A percentile compares a stretch with the other conserved stretches of the same genome.
These are phyloP conservation scores for Hedya salicella DNA, from an alignment of 2,888 invertebrate species.

Conservation along the genomic window DNA sequence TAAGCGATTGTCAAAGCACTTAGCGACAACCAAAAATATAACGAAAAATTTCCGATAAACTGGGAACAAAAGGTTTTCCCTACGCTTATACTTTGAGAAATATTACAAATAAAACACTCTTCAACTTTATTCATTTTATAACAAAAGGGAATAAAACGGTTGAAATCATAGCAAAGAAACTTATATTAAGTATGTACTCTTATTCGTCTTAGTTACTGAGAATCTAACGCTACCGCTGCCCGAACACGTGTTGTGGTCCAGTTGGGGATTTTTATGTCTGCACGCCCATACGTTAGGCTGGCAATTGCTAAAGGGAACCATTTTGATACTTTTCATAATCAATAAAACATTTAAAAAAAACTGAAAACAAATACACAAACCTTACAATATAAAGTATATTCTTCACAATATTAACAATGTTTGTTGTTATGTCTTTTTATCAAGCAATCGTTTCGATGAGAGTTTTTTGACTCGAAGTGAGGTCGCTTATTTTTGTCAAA, in stretches of 20 bases:
- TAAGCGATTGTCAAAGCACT: neutral
- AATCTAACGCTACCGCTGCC: constrained; percentile 62
- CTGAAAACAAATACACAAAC: too few species aligned
- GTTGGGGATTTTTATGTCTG: constrained; percentile 69
- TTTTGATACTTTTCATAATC: constrained; percentile 55
- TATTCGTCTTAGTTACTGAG: constrained; percentile 43
- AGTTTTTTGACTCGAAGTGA: too few species aligned
- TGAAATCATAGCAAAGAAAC: constrained; percentile 14
- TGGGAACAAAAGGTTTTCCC: neutral
- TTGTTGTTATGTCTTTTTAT: too few species aligned
- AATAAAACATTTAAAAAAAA: too few species aligned
- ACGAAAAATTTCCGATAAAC: neutral
- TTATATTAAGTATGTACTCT: constrained; percentile 1
- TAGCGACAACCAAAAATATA: constrained; percentile 8
- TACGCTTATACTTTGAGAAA: neutral
- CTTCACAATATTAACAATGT: too few species aligned
- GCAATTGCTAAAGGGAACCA: constrained; percentile 28
- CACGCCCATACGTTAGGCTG: constrained; percentile 59
- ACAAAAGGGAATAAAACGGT: constrained; percentile 14
- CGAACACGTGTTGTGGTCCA: constrained; percentile 56
- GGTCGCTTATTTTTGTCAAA: too few species aligned
- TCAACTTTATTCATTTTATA: constrained; percentile 16
- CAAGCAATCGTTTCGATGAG: too few species aligned
- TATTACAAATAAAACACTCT: neutral
- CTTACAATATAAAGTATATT: too few species aligned